phyloP scores from a whole-genome alignment of 2,797 vertebrate species.

The Sebastes minor region DNA sequence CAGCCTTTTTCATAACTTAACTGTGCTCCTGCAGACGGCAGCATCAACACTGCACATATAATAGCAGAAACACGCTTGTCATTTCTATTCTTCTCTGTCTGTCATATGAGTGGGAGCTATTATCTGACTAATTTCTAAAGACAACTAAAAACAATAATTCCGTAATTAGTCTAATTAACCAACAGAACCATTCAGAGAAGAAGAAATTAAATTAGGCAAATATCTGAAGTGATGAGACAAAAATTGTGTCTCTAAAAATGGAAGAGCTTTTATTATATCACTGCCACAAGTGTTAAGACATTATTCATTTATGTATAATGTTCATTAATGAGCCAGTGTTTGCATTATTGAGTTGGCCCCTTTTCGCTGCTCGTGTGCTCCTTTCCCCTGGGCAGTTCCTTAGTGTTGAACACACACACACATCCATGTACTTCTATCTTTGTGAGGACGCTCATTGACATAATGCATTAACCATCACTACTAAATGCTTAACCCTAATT shows the following conservation, averaged over 20 bases:
- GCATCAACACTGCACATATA: not conserved
- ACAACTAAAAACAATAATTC: constrained; percentile 3
- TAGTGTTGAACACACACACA: constrained; percentile 60
- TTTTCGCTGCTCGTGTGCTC: constrained; percentile 56
- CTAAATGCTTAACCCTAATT: not conserved
- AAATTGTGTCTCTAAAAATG: constrained; percentile 48
- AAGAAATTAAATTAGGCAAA: constrained; percentile 32
- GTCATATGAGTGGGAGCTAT: not conserved
- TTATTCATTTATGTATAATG: constrained; percentile 66
- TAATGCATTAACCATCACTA: not conserved
- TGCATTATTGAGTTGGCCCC: constrained; percentile 73
- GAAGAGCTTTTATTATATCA: constrained; percentile 45
- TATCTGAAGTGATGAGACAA: constrained; percentile 34
- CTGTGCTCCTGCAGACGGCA: not conserved
- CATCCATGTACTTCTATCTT: not conserved
- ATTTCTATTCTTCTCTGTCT: not conserved
- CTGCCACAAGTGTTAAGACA: constrained; percentile 52
- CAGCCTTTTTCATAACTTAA: not conserved
- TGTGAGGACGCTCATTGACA: not conserved
- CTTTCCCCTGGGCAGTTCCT: constrained; percentile 51
- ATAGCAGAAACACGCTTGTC: not conserved
- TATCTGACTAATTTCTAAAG: not conserved
- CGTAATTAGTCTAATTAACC: constrained; percentile 18
- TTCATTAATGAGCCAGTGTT: constrained; percentile 71
- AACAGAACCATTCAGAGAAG: not conserved